These are phyloP conservation scores for Ophion costatus DNA, from an alignment of 2,888 invertebrate genomes.

Conservation along the genomic window DNA sequence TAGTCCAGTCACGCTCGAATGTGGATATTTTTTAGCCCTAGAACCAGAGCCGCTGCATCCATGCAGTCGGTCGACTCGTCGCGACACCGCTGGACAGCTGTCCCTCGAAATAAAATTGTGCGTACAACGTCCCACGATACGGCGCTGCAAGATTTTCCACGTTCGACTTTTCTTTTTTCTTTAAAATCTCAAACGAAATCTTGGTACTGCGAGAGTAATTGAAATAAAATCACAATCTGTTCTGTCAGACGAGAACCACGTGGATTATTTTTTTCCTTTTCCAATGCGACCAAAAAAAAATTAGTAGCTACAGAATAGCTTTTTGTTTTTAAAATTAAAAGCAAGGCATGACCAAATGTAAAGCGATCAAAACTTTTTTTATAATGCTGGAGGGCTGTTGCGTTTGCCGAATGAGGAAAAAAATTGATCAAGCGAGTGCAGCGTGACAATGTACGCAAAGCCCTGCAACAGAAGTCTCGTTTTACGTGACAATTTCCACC, in stretches of 20 bases:
- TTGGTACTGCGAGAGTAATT: too few relatives aligned
- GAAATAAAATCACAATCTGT: too few relatives aligned
- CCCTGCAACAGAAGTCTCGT: not conserved
- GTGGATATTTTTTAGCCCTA: not conserved
- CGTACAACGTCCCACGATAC: not conserved
- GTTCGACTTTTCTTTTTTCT: too few relatives aligned
- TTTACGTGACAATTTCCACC: slow-evolving; percentile 7
- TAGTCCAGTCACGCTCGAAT: not conserved
- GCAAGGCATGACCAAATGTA: too few relatives aligned
- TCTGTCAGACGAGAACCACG: too few relatives aligned
- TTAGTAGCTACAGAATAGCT: too few relatives aligned
- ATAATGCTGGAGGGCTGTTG: too few relatives aligned
- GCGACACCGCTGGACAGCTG: slow-evolving; percentile 8
- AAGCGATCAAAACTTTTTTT: too few relatives aligned
- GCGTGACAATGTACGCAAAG: not conserved
- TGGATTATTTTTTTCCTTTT: too few relatives aligned
- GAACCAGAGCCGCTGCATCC: not conserved
- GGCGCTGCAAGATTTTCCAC: not conserved
- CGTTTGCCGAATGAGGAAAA: not conserved
- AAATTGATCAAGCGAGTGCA: not conserved
- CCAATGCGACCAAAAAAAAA: too few relatives aligned
- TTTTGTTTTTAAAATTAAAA: too few relatives aligned
- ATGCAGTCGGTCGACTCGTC: slow-evolving; percentile 30
- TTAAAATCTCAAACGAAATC: too few relatives aligned
- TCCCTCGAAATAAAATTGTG: slow-evolving; percentile 32